Percentiles rank a stretch among this genome's conserved stretches.
Conservation (phyloP, 2,888 invertebrate species). For the Agrochola litura region DNA sequence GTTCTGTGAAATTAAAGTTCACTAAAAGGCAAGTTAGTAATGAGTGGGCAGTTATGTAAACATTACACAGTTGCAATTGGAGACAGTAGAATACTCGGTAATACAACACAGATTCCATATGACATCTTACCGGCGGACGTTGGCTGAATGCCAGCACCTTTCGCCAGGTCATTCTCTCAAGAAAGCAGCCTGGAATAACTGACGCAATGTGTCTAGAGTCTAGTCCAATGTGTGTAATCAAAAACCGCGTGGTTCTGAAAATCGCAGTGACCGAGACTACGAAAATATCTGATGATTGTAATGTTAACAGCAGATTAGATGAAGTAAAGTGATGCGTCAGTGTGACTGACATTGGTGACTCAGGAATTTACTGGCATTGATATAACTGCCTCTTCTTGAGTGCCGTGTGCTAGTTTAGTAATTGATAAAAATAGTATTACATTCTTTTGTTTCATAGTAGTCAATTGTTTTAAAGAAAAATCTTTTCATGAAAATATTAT, state of each 20-base stretch:
- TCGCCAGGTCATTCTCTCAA: slow-evolving; percentile 82
- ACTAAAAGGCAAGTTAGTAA: slow-evolving; percentile 20
- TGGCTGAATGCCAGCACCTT: slow-evolving; percentile 80
- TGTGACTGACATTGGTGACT: slow-evolving; percentile 48
- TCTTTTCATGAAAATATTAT: slow-evolving; percentile 6
- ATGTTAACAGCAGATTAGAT: slow-evolving; percentile 53
- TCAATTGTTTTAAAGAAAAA: slow-evolving; percentile 25
- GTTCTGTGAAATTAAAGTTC: slow-evolving; percentile 17
- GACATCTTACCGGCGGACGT: slow-evolving; percentile 56
- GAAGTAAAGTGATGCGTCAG: slow-evolving; percentile 59
- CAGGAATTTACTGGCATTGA: slow-evolving; percentile 60
- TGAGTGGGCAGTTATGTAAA: slow-evolving; percentile 62
- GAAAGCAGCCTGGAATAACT: slow-evolving; percentile 76
- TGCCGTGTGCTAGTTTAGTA: slow-evolving; percentile 38
- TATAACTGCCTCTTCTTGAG: slow-evolving; percentile 41
- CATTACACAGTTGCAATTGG: slow-evolving; percentile 65
- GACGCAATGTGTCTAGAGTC: slow-evolving; percentile 69
- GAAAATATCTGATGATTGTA: slow-evolving; percentile 59
- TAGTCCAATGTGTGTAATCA: slow-evolving; percentile 60
- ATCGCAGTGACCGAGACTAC: slow-evolving; percentile 45
- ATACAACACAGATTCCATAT: slow-evolving; percentile 59
- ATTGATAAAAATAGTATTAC: slow-evolving; percentile 50
- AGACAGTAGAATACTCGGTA: slow-evolving; percentile 62
- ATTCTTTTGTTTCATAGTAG: slow-evolving; percentile 42
- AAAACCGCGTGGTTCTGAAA: slow-evolving; percentile 62